Base-by-base conservation (phyloP, 2,888 invertebrate genomes). In the Pseudeuparius sepicola region DNA sequence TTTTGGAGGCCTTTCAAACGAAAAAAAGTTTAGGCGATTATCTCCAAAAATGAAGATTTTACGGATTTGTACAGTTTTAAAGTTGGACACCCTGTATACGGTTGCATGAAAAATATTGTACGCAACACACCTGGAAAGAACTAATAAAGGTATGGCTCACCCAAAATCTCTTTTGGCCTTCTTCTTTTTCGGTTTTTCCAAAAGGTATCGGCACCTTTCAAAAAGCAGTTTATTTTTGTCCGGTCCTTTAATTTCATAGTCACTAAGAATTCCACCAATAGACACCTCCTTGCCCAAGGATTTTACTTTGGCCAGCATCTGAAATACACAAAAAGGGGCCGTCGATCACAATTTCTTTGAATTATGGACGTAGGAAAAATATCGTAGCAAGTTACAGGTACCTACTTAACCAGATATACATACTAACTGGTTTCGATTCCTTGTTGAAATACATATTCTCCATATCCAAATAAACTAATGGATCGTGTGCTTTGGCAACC, bases 401-500 rank as follows among this genome's bases (percentile, higher is more conserved):
- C 4, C 17, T 31, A 12, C 15, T 14, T 9, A 6, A 7, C 29
- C 29, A 29, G 29, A 14, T 5, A 17, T 26, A 27, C 25, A 15
- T 32, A 41, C 34, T 45, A 52, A 63, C 63, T 38, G 57, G 50
- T 9, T 66, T 34, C 41, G 64, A 59, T 18, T 55, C 49, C 42
- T 63, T 67, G 2, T 59, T 56, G 4, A 69, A 61, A 55, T 63
- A 65, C 36, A 66, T 57, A 47, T 65, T 64, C 31, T 66, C 64
- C 48, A 74, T 56, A 46, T 71, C 65, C 18, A 75, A 45, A 15
- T 54, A 39, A 10, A 50, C 46, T 12, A 72, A 46, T 20, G 54
- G 47, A 2, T 52, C 49, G 2, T 45, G 44, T n/a, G 57, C 33
- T 36, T 44, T 55, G 4, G 56, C 47, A 9, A 48, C 49, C 2